Base-by-base conservation (phyloP, 2,797 vertebrate genomes). In the Myripristis murdjan region DNA sequence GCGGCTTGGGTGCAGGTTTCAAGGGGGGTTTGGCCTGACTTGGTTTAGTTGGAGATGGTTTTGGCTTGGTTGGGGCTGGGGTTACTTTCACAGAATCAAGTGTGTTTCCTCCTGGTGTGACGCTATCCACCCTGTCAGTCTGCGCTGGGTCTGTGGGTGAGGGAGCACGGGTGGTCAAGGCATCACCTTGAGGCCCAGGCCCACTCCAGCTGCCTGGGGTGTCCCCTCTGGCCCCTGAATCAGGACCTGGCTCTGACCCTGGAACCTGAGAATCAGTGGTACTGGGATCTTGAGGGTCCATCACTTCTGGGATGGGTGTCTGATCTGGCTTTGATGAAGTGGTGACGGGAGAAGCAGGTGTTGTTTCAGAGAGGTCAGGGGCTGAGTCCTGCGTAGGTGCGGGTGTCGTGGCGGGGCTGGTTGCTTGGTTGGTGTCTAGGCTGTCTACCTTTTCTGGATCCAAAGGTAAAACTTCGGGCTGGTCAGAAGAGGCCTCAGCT, bases 1-100 rank as follows among this genome's bases (percentile, higher is more conserved):
- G 37, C n/a, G 91, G 82, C n/a, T 85, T 89, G 16, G 41, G 53
- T 1, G 75, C 78, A 8, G 87, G 79, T 73, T 73, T 71, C 44
- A 65, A n/a, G 33, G 20, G 53, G 9, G 89, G 78, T 66, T 84
- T 82, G 55, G 7, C 47, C 22, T 1, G 22, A 44, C 2, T 33
- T 44, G 73, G 67, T 87, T 75, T 77, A 23, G 41, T 33, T 18
- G 73, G 67, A 2, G 0, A 1, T 39, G 43, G 2, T 67, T 59
- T 28, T 5, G 75, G 26, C 22, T 48, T 5, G 18, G 77, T 72
- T 0, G 20, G 18, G 3, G 55, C 57, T 15, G 48, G 15, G 9
- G 52, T 69, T 23, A 58, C 52, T 14, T 52, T 57, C 2, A 15
- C 2, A 16, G 31, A 31, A 23, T 63, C 37, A 11, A 26, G 33